Conservation (phyloP, 1,140 invertebrate species). For the Conopomorpha cramerella region DNA sequence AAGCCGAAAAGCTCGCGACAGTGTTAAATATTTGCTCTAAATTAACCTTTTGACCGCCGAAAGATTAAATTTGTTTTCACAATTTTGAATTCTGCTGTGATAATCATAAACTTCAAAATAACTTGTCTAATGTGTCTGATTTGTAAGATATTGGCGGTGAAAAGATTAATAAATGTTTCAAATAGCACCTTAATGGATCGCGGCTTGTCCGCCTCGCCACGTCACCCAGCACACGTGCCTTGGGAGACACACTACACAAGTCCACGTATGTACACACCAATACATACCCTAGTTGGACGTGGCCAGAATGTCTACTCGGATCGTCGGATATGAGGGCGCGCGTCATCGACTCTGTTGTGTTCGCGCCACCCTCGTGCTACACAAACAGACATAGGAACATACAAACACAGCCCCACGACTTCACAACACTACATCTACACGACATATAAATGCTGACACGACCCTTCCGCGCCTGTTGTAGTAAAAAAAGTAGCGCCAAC, state of each 20-base stretch:
- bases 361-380: conserved; percentile 89
- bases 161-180: too few species aligned
- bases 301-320: conserved; percentile 82
- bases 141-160: too few species aligned
- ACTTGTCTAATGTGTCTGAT: too few species aligned
- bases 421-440: conserved; percentile 68
- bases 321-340: conserved; percentile 88
- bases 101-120: too few species aligned
- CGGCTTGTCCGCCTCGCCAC: conserved; percentile 2
- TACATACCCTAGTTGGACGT: conserved; percentile 92
- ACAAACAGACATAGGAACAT: conserved; percentile 63
- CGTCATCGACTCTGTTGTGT: conserved; percentile 89
- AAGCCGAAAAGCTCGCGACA: too few species aligned
- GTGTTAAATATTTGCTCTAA: too few species aligned
- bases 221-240: conserved; percentile 4
- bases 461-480: conserved; percentile 38
- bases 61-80: too few species aligned
- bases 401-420: conserved; percentile 53
- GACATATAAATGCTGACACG: conserved; percentile 16
- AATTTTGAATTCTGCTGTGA: too few species aligned
- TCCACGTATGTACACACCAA: conserved; percentile 41
- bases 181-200: too few species aligned
- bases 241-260: conserved; percentile 29
- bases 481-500: conserved; percentile 54
- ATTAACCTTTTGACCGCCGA: too few species aligned